These are phyloP conservation scores for Dasysyrphus tricinctus DNA, from an alignment of 2,888 invertebrate genomes.

Conservation along the genomic window DNA sequence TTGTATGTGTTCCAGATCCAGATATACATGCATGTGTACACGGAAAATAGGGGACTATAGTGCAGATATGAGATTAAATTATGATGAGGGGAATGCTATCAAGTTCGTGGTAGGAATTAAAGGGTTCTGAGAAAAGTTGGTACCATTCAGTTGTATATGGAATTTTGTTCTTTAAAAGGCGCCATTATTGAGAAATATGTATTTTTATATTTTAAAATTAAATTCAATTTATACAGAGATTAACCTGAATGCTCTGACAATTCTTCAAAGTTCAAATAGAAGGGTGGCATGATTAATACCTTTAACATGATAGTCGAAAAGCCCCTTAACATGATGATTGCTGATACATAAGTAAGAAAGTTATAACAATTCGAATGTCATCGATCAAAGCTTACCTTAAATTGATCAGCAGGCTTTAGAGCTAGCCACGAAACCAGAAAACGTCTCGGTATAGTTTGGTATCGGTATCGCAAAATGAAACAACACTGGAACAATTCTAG, in stretches of 20 bases:
- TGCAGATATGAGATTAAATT: constrained; percentile 14
- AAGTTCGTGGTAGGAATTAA: neutral
- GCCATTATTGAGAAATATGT: neutral
- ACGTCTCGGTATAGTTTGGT: too few species aligned
- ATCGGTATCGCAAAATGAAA: too few species aligned
- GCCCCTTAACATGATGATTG: too few species aligned
- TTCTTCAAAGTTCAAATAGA: too few species aligned
- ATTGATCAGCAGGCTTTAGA: too few species aligned
- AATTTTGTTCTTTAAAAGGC: constrained; percentile 6
- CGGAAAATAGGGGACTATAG: constrained; percentile 42
- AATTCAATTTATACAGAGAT: neutral
- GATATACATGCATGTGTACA: constrained; percentile 11
- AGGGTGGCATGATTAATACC: too few species aligned
- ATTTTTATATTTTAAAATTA: neutral
- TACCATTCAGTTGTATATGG: neutral
- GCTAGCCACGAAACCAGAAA: too few species aligned
- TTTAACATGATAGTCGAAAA: too few species aligned
- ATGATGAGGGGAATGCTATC: constrained; percentile 33
- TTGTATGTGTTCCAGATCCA: constrained; percentile 11
- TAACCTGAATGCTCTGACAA: neutral
- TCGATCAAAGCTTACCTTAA: too few species aligned
- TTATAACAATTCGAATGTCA: too few species aligned
- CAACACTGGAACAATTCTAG: too few species aligned
- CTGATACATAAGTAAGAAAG: too few species aligned
- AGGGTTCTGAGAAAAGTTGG: constrained; percentile 5